These are phyloP conservation scores for Clarias laeviceps DNA, from an alignment of 2,797 vertebrate species.

Conservation along the genomic window DNA sequence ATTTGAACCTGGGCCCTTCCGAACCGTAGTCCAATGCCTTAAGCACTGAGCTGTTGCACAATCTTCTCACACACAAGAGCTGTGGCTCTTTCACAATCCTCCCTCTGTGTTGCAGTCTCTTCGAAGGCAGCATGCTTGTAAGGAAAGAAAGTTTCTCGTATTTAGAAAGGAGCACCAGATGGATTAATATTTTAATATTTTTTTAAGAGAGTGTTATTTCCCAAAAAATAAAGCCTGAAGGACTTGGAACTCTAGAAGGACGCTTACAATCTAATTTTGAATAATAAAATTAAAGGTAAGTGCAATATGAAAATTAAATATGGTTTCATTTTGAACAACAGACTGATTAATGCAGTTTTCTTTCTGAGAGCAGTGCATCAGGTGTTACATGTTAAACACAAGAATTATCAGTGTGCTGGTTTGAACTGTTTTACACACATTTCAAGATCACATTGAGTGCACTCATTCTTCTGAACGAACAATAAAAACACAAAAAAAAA, in stretches of 20 bases:
- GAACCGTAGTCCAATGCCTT: too few species aligned
- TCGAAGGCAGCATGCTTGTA: background rate
- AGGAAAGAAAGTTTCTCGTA: background rate
- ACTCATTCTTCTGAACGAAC: constrained; percentile 25
- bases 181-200: background rate
- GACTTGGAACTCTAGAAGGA: background rate
- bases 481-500: background rate
- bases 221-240: background rate
- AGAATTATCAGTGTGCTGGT: background rate
- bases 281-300: constrained; percentile 18
- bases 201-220: background rate
- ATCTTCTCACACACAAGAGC: background rate
- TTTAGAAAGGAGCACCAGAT: background rate
- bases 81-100: background rate
- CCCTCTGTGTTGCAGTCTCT: background rate
- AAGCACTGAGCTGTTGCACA: background rate
- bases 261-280: background rate
- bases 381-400: background rate
- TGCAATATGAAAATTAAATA: constrained; percentile 15
- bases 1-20: too few species aligned
- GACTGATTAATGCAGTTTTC: background rate
- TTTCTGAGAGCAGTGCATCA: background rate
- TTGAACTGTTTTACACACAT: background rate
- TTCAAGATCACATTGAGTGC: background rate
- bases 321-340: background rate